Percentiles rank a stretch among this genome's conserved stretches.
These are phyloP conservation scores for Lepidiolamprologus cunningtoni DNA, from an alignment of 2,113 vertebrate genomes.

Conservation along the genomic window DNA sequence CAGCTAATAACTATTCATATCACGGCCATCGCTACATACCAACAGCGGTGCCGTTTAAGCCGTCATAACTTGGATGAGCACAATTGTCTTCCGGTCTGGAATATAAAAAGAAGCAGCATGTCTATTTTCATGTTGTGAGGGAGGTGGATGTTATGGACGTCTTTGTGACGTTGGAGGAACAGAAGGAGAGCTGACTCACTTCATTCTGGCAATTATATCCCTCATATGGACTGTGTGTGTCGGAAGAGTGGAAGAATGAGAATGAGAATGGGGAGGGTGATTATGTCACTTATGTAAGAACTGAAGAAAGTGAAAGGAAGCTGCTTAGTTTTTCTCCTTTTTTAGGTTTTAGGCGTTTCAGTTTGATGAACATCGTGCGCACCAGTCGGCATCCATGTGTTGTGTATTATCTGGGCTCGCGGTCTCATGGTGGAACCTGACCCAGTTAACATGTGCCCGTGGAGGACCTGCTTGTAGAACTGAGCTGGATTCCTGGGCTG, in stretches of 20 bases:
- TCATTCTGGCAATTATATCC: conserved; percentile 48
- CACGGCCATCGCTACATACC: not conserved
- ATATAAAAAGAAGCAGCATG: conserved; percentile 6
- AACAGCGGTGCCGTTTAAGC: not conserved
- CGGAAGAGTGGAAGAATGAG: not conserved
- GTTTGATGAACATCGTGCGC: not conserved
- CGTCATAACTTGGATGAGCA: not conserved
- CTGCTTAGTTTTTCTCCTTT: not conserved
- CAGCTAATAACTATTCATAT: not conserved
- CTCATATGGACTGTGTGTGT: conserved; percentile 58
- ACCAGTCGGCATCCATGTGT: not conserved
- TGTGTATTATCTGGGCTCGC: not conserved
- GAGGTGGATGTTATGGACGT: conserved; percentile 50
- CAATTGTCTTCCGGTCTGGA: conserved; percentile 21
- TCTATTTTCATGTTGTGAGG: conserved; percentile 59
- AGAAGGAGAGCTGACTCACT: conserved; percentile 62
- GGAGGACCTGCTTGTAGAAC: conserved; percentile 24
- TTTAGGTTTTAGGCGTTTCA: not conserved
- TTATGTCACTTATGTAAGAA: conserved; percentile 12
- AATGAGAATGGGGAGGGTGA: not conserved
- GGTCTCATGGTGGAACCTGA: conserved; percentile 24
- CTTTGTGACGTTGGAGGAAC: conserved; percentile 55
- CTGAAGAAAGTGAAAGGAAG: not conserved
- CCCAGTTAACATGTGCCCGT: conserved; percentile 36
- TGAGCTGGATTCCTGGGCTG: conserved; percentile 28